These are phyloP conservation scores for Nothobranchius furzeri DNA, from an alignment of 2,113 vertebrate species.

Conservation along the genomic window DNA sequence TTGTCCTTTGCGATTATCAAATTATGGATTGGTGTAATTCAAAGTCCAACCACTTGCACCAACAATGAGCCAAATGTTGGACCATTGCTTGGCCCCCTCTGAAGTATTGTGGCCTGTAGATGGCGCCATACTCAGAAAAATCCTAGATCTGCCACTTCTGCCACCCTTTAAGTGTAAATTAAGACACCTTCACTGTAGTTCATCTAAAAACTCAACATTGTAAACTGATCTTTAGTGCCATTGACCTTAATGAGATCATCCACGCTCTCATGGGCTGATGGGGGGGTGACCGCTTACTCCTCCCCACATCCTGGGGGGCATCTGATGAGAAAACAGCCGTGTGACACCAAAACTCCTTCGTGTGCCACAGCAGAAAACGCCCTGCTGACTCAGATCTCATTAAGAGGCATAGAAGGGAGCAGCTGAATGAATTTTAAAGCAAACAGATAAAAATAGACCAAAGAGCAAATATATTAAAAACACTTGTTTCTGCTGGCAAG, in stretches of 20 bases:
- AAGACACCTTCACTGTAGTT: neutral
- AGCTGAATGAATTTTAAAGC: constrained; percentile 37
- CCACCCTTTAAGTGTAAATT: neutral
- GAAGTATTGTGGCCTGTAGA: too few relatives aligned
- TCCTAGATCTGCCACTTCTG: neutral
- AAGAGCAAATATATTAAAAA: neutral
- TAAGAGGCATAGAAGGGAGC: constrained; percentile 55
- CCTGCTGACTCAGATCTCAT: constrained; percentile 63
- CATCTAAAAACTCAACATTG: constrained; percentile 12
- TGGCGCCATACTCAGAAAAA: too few relatives aligned
- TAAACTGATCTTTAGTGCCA: neutral
- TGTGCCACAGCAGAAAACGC: constrained; percentile 40
- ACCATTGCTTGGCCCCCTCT: too few relatives aligned
- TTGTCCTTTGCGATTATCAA: neutral
- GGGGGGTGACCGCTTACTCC: neutral
- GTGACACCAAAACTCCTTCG: constrained; percentile 47
- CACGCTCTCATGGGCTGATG: neutral
- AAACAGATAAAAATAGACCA: constrained; percentile 52
- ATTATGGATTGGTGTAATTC: too few relatives aligned
- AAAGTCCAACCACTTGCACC: too few relatives aligned
- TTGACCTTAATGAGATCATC: constrained; percentile 9
- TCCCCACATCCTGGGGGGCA: neutral
- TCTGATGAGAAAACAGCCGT: constrained; percentile 34
- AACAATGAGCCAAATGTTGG: too few relatives aligned
- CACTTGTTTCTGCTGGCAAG: constrained; percentile 24